Evolutionary conservation across 1,140 invertebrate genomes (phyloP), one percentile per base, ranked within the genome.

Genomic region (Drosophila elegans): DNA sequence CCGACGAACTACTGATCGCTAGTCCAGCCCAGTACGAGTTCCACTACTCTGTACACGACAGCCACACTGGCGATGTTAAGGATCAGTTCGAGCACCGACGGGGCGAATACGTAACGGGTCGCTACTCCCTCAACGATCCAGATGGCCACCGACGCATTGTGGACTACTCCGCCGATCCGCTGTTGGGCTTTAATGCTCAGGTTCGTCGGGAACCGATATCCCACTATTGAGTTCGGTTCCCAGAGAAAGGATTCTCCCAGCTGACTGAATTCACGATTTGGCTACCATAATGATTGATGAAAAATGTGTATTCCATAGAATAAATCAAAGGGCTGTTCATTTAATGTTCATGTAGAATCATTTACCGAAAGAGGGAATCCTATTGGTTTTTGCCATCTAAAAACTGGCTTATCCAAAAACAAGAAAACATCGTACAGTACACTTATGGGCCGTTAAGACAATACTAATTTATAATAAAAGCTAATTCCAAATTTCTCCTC

Each of bases 61-160:
- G 93, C n/a, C 91, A 94, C 49, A 96, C 94, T 29, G 95, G 96
- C 2, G 95, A 96, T 90, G 92, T 94, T 2, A 96, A 96, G 91
- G 93, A 93, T 69, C 95, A 95, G 77, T 93, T 95, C 59, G 95
- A 96, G 90, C 94, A 91, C 91, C 93, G 94, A 11, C 93, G 94
- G 34, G 94, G 94, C 25, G 94, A 94, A 57, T 80, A 94, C 32
- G 92, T 93, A 3, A 86, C 90, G 4, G 93, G 93, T 4, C 78
- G 80, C 34, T 93, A 93, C 57, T 89, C 82, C 9, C 68, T 93
- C 0, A 78, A 93, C 13, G 93, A 93, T 34, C 86, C 93, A 25
- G 93, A 93, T 73, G 93, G 93, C n/a, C 83, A 89, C 25, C 86
- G 91, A 36, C 84, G 93, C 38, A 81, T 91, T 27, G 93, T 93